A percentile compares a stretch with the other conserved stretches of the same genome.
These are phyloP conservation scores for Puma concolor DNA, from an alignment of 2,113 vertebrate genomes.

Conservation along the genomic window DNA sequence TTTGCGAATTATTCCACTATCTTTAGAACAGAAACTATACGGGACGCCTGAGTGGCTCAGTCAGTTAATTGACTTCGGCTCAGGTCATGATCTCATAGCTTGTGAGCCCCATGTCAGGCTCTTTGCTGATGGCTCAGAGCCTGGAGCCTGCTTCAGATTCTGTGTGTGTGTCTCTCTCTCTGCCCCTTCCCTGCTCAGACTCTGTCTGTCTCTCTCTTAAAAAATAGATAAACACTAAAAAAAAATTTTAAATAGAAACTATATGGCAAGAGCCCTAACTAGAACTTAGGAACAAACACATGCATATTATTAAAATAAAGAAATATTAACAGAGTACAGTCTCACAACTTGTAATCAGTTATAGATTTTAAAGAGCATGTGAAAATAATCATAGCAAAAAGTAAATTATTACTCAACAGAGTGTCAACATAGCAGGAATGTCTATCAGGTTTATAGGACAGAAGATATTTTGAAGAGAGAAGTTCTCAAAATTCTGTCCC, in stretches of 20 bases:
- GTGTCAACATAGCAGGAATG: background rate
- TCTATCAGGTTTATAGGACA: background rate
- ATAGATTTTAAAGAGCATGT: background rate
- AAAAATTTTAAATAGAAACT: background rate
- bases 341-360: background rate
- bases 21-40: background rate
- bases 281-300: background rate
- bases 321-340: background rate
- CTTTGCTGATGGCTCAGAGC: too few species aligned
- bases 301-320: background rate
- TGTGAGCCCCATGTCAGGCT: too few species aligned
- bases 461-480: background rate
- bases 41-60: too few species aligned
- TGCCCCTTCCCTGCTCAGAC: too few species aligned
- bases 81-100: too few species aligned
- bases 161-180: too few species aligned
- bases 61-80: too few species aligned
- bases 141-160: too few species aligned
- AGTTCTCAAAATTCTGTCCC: background rate
- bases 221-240: too few species aligned
- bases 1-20: background rate
- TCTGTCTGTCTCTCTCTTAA: too few species aligned
- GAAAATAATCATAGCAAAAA: background rate
- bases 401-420: background rate
- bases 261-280: background rate